Evolutionary conservation across 1,140 invertebrate genomes (phyloP), one percentile per base, ranked within the genome.

Genomic region (Drosophila jambulina): DNA sequence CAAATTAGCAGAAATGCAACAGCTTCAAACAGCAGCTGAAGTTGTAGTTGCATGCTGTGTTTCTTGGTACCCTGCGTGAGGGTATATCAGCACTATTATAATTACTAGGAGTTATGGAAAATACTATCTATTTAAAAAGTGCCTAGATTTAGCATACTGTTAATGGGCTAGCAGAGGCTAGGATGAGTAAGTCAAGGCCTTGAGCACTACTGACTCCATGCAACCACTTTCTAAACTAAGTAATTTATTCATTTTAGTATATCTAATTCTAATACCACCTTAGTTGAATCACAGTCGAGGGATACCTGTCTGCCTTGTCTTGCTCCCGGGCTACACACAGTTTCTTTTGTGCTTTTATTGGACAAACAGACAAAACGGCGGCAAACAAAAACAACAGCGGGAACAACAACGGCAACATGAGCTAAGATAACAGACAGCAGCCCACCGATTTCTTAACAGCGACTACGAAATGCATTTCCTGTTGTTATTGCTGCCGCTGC

Each of bases 381-480:
- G 69, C 53, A 72, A 70, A 84, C 75, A 84, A 85, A 64, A 84
- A 75, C 81, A 83, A 75, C 67, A 81, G 46, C 57, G 63, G 61
- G 61, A 75, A 69, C 59, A 53, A 62, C 54, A 77, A 32, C 54
- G 72, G 51, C 32, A 80, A 68, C 76, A 86, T 85, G 75, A 86
- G 84, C 82, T 86, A 86, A 83, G 80, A 87, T 82, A 82, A 87
- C 82, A 86, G 51, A 80, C 67, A 84, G 76, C 71, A 61, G 48
- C 75, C 46, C 29, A 42, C 75, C 58, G 83, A 82, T 86, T 87
- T 86, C 83, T 82, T 87, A 87, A 86, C 82, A 87, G 75, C 75
- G 54, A 60, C 70, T 87, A 75, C 79, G 70, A 74, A 72, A 86
- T 86, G 83, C 84, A 87, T 78, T 87, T 87, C 83, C 83, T 87